Evolutionary conservation across 2,888 invertebrate species (phyloP).

Genomic region (Galerucella calmariensis): DNA sequence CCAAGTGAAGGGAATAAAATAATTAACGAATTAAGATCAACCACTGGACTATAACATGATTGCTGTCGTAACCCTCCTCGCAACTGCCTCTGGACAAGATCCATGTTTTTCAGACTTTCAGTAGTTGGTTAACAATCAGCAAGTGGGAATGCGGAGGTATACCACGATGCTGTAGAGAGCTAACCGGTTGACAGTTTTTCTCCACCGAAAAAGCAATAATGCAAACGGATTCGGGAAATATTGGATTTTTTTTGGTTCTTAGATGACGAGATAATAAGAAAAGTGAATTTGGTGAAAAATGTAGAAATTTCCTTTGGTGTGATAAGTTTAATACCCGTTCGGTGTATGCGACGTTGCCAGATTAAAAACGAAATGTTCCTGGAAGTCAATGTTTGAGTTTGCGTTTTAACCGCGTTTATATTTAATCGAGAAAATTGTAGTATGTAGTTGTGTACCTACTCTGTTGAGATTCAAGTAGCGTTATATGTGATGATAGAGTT

Average conservation of each 20-base stretch:
- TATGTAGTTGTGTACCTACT: neutral
- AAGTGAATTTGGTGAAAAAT: constrained; percentile 14
- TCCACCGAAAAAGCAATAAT: constrained; percentile 23
- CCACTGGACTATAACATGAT: neutral
- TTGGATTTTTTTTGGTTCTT: constrained; percentile 16
- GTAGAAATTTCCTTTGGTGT: constrained; percentile 23
- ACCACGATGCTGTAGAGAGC: constrained; percentile 26
- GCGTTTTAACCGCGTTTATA: neutral
- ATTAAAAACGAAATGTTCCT: constrained; percentile 18
- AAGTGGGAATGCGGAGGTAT: constrained; percentile 36
- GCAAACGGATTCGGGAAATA: constrained; percentile 3
- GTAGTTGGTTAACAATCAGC: constrained; percentile 37
- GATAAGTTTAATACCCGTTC: constrained; percentile 32
- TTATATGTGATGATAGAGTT: too few relatives aligned
- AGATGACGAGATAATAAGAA: constrained; percentile 9
- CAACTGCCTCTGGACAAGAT: constrained; percentile 11
- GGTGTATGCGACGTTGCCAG: constrained; percentile 32
- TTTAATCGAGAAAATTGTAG: neutral
- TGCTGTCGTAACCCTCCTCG: constrained; percentile 8
- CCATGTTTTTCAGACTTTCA: constrained; percentile 41
- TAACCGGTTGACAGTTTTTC: constrained; percentile 33
- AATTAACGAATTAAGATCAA: neutral
- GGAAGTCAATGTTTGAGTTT: constrained; percentile 11
- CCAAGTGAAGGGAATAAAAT: too few relatives aligned
- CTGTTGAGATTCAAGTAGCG: neutral